phyloP scores from a whole-genome alignment of 2,888 invertebrate species.

The Ichneumon xanthorius region DNA sequence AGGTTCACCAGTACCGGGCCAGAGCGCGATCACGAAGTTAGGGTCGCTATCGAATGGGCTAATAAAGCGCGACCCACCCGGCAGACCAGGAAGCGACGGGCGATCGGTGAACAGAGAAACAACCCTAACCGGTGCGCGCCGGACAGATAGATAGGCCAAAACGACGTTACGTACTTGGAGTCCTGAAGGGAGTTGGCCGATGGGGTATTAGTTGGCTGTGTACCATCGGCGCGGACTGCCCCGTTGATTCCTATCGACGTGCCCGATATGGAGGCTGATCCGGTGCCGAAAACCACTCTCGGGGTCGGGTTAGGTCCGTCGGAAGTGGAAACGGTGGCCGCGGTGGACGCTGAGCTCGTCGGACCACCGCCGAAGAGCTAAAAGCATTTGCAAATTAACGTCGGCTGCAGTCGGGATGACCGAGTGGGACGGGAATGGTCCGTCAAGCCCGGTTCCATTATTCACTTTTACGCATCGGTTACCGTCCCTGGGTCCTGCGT shows the following conservation, averaged over 20 bases:
- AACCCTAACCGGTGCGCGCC: constrained; percentile 47
- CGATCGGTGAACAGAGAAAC: constrained; percentile 9
- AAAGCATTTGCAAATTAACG: constrained; percentile 62
- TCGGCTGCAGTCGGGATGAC: constrained; percentile 2
- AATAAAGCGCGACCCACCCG: constrained; percentile 15
- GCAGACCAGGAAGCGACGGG: background rate
- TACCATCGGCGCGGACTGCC: constrained; percentile 21
- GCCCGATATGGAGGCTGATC: constrained; percentile 45
- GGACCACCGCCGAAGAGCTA: constrained; percentile 57
- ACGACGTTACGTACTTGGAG: constrained; percentile 73
- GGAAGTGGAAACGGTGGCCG: constrained; percentile 59
- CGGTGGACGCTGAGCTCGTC: constrained; percentile 52
- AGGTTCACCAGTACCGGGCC: background rate
- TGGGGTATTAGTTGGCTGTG: constrained; percentile 37
- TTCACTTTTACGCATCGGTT: constrained; percentile 21
- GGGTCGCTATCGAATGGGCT: constrained; percentile 28
- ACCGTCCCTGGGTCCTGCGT: background rate
- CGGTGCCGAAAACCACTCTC: constrained; percentile 60
- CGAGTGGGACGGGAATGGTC: constrained; percentile 1
- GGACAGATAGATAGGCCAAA: constrained; percentile 47
- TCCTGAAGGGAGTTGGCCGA: constrained; percentile 50
- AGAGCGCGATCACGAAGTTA: constrained; percentile 26
- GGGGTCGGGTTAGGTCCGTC: constrained; percentile 55
- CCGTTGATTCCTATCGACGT: constrained; percentile 49
- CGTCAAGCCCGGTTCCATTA: constrained; percentile 34